Base-by-base conservation (phyloP, 2,113 vertebrate species). In the Peromyscus californicus region DNA sequence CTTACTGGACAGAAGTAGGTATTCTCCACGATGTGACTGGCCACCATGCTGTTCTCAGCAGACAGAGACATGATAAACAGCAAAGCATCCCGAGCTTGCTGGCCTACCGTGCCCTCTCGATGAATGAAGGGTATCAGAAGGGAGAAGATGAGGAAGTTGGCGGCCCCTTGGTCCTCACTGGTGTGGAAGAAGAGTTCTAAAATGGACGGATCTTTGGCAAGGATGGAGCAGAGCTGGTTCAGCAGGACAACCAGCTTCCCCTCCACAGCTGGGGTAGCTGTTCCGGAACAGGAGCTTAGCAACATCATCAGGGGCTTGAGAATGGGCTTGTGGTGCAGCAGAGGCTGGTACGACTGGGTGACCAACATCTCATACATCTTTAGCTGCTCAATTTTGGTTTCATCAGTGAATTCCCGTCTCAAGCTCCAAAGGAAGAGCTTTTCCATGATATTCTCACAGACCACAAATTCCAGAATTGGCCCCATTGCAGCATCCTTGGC, bases 131-230 rank as follows among this genome's bases (percentile, higher is more conserved):
- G 99, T 98, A 99, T 99, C 96, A 99, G 98, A 63, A 99, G 98
- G 75, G 99, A 99, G 98, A 99, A 99, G 97, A 99, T 99, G 91
- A 99, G 99, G 98, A 99, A 99, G 98, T 99, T 99, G 96, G 99
- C 99, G 7, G 99, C 99, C 90, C 99, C 99, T 98, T 99, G 99
- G 98, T 99, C 99, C 98, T 99, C 99, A 2, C 99, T 99, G 51
- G 99, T 99, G 98, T 99, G 99, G 98, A 99, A 99, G 97, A 99
- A 99, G 36, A 99, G 98, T 97, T 99, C 99, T 97, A 99, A 98
- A 84, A 99, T 98, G 0, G 99, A 99, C 0, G 99, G 99, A 97
- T 99, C 99, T 98, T 99, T 99, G 95, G 99, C 99, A 98, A 99
- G 99, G 74, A 99, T 99, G 95, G 99, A 99, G 97, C 99, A 99